Evolutionary conservation across 2,113 vertebrate species (phyloP).

Genomic region (Stomatorhinus ivindoensis): DNA sequence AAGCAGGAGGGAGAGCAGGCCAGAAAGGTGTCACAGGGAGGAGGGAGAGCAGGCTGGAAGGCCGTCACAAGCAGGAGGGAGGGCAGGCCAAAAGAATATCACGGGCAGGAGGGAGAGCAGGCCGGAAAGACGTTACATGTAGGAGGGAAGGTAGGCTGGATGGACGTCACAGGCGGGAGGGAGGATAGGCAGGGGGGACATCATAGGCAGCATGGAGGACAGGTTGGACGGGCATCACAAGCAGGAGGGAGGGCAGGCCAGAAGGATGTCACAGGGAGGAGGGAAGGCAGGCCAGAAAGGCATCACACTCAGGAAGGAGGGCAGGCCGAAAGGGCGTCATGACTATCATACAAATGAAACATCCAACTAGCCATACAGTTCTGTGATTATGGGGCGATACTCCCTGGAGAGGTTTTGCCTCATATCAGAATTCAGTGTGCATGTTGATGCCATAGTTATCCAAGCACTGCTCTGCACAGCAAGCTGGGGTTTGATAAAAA

Average conservation of each 20-base stretch:
- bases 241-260: not conserved
- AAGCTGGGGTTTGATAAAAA: not conserved
- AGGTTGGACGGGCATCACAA: not conserved
- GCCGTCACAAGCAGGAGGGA: not conserved
- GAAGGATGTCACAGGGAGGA: not conserved
- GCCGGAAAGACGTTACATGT: not conserved
- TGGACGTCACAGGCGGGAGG: not conserved
- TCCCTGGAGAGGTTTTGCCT: not conserved
- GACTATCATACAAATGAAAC: not conserved
- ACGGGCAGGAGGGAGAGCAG: not conserved
- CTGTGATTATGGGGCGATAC: not conserved
- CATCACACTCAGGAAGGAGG: too few species aligned
- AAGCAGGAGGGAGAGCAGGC: not conserved
- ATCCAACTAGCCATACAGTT: not conserved
- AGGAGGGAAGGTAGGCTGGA: not conserved
- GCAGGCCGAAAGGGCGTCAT: not conserved
- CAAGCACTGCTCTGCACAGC: not conserved
- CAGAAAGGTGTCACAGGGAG: not conserved
- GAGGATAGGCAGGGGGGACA: not conserved
- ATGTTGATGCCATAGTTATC: not conserved
- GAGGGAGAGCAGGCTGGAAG: not conserved
- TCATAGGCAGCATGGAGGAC: not conserved
- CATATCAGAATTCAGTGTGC: not conserved
- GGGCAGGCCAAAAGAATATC: not conserved
- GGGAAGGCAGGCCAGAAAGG: too few species aligned